phyloP scores from a whole-genome alignment of 2,113 vertebrate species.

The Tupaia tana region DNA sequence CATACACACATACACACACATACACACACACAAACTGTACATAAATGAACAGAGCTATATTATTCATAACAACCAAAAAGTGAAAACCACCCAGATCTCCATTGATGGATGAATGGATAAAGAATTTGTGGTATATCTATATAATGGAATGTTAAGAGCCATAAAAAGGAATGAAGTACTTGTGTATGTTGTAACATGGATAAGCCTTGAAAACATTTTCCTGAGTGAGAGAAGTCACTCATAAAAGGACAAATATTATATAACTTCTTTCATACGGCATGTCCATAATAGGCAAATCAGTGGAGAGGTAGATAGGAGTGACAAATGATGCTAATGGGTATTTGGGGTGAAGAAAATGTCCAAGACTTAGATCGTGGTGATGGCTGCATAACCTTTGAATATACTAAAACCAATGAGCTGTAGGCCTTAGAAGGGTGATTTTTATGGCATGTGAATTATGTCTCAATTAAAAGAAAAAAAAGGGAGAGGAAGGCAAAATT shows the following conservation, averaged over 20 bases:
- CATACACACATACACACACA: neutral
- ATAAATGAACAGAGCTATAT: accelerated
- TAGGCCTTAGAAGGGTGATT: neutral
- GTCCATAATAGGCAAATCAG: neutral
- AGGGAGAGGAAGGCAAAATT: neutral
- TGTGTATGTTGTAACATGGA: neutral
- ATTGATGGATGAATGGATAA: neutral
- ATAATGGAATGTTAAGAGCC: neutral
- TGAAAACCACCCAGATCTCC: accelerated
- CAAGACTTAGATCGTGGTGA: neutral
- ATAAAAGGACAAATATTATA: neutral
- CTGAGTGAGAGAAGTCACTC: neutral
- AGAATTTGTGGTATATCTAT: no score
- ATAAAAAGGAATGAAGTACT: neutral
- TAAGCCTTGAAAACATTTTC: neutral
- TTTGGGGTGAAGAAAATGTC: neutral
- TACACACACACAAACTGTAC: neutral
- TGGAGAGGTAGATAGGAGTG: accelerated
- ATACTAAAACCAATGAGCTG: neutral
- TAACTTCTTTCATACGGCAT: neutral
- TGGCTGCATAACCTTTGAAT: neutral
- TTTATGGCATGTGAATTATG: neutral
- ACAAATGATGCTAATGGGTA: no score
- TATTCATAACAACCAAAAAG: neutral
- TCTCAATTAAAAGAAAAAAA: neutral